phyloP scores from a whole-genome alignment of 2,888 invertebrate species.

The Scaptomyza polygonia region DNA sequence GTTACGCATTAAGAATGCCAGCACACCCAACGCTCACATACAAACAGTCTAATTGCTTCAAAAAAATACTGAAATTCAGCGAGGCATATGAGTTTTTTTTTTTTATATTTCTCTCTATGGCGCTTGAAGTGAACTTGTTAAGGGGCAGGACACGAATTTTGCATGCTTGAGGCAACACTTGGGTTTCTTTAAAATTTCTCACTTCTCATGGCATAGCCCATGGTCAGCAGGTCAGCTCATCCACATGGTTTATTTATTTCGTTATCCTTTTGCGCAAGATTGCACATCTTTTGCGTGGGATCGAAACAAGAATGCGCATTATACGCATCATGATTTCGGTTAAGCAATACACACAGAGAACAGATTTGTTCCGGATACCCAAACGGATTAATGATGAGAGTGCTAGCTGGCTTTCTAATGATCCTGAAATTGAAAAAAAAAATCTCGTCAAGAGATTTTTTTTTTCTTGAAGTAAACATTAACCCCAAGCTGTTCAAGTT shows the following conservation, averaged over 20 bases:
- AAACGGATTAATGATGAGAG: constrained; percentile 46
- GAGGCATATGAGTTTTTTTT: constrained; percentile 68
- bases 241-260: constrained; percentile 57
- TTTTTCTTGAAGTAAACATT: too few species aligned
- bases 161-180: constrained; percentile 64
- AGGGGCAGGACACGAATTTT: constrained; percentile 62
- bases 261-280: constrained; percentile 80
- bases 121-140: constrained; percentile 66
- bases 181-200: constrained; percentile 30
- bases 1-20: constrained; percentile 64
- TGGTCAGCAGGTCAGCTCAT: constrained; percentile 60
- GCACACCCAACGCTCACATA: constrained; percentile 38
- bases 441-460: too few species aligned
- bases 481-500: constrained; percentile 27
- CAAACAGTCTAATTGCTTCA: constrained; percentile 53
- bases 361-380: constrained; percentile 38
- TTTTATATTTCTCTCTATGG: constrained; percentile 21
- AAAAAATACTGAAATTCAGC: constrained; percentile 56
- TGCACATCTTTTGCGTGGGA: constrained; percentile 69
- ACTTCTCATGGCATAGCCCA: constrained; percentile 45
- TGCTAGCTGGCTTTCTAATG: constrained; percentile 38
- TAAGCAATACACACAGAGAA: constrained; percentile 20
- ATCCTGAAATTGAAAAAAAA: constrained; percentile 26
- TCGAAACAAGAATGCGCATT: constrained; percentile 25
- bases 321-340: constrained; percentile 59